Base-by-base conservation (phyloP, 1,140 invertebrate genomes). In the Phortica variegata region DNA sequence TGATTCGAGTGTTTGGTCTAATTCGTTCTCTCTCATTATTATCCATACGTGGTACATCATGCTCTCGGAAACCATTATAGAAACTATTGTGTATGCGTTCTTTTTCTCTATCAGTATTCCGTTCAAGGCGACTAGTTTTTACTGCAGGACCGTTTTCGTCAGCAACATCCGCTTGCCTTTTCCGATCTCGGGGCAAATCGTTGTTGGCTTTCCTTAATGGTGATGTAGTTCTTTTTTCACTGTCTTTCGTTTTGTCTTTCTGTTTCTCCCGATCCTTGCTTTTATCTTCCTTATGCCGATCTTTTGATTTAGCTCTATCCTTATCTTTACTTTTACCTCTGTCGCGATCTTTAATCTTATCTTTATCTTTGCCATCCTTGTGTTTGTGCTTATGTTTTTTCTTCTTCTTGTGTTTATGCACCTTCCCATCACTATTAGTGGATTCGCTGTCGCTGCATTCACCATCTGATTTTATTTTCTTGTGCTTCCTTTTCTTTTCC, bases 381-480 rank as follows among this genome's bases (percentile, higher is more conserved):
- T 79, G 78, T 37, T 79, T 79, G n/a, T 79, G 53, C 33, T 68
- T 74, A 13, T 62, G 60, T 43, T 66, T 70, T 32, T 57, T 66
- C 9, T 54, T 34, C 43, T 52, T 68, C 21, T 65, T 55, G 20
- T 58, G 29, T 21, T 69, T 53, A 6, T 56, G 55, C 38, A 65
- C 68, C 20, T 55, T 45, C n/a, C 59, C 63, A 12, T 36, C 43
- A 63, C 77, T 78, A 17, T 75, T 65, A 48, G 73, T 69, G n/a
- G 75, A 76, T n/a, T 81, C 78, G n/a, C 72, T 77, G 5, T 80
- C 79, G 0, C 76, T 76, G 3, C 77, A 79, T 36, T 79, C 74
- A 13, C 80, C 78, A 45, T 78, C 77, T 36, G 81, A 83, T 56
- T 58, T 85, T 48, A n/a, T 73, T 44, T 83, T 82, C 62, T 84